Conservation (phyloP, 2,888 invertebrate species). For the Peribatodes rhomboidaria region DNA sequence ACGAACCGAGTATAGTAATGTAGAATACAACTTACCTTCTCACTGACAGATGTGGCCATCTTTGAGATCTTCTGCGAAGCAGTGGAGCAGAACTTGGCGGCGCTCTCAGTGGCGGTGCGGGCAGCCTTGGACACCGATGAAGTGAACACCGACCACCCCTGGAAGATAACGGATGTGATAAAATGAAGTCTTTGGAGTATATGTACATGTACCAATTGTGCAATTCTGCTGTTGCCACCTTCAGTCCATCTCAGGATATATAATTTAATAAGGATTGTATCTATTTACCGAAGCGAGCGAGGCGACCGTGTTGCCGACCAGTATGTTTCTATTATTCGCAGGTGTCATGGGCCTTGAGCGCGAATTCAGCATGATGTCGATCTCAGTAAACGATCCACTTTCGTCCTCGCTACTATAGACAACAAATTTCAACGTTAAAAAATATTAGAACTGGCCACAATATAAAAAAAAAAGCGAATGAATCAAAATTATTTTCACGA, state of each 20-base stretch:
- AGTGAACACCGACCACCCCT: constrained; percentile 97
- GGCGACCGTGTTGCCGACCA: constrained; percentile 93
- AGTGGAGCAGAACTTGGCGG: constrained; percentile 93
- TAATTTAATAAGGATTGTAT: too few relatives aligned
- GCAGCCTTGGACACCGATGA: constrained; percentile 96
- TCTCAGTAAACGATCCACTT: constrained; percentile 93
- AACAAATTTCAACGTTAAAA: too few relatives aligned
- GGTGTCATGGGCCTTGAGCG: constrained; percentile 91
- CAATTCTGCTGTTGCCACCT: too few relatives aligned
- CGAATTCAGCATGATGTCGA: constrained; percentile 92
- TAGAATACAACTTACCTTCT: constrained; percentile 89
- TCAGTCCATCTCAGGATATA: not conserved
- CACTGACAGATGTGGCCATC: constrained; percentile 89
- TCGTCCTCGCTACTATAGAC: constrained; percentile 86
- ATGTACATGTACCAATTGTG: not conserved
- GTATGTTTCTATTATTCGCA: constrained; percentile 92
- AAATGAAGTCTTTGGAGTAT: too few relatives aligned
- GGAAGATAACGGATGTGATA: constrained; percentile 27
- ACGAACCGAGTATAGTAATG: too few relatives aligned
- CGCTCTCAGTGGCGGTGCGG: constrained; percentile 94
- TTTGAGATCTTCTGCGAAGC: constrained; percentile 95
- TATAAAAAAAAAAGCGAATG: too few relatives aligned
- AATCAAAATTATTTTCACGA: too few relatives aligned
- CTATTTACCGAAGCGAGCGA: constrained; percentile 92
- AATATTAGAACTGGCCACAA: too few relatives aligned